Percentiles rank a stretch among this genome's conserved stretches.
Evolutionary conservation across 2,797 vertebrate genomes (phyloP).

Genomic region (Ambastaia sidthimunki): DNA sequence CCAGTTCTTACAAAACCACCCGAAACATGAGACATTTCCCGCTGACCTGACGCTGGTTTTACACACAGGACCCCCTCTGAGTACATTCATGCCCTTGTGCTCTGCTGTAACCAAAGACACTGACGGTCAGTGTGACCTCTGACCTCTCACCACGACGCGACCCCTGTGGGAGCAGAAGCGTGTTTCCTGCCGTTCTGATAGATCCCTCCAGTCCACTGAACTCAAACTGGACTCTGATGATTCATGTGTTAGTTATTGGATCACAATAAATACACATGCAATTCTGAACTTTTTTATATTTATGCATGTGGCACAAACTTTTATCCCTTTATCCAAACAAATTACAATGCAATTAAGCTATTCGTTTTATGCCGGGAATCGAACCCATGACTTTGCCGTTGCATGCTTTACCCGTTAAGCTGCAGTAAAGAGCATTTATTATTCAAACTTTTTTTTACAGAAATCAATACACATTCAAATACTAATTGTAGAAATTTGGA

Average conservation of each 20-base stretch:
- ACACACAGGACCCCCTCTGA: neutral
- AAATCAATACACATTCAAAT: neutral
- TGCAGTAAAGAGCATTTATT: neutral
- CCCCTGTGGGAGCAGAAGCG: conserved; percentile 26
- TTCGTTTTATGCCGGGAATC: too few species aligned
- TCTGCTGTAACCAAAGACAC: conserved; percentile 52
- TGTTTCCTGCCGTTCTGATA: conserved; percentile 26
- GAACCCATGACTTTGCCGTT: too few species aligned
- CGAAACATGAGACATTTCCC: conserved; percentile 52
- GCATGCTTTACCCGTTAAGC: neutral
- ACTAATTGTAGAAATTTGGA: neutral
- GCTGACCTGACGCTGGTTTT: conserved; percentile 26
- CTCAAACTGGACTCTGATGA: neutral
- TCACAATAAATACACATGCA: conserved; percentile 4
- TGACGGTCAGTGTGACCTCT: conserved; percentile 42
- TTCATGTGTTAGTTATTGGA: conserved; percentile 19
- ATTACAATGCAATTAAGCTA: too few species aligned
- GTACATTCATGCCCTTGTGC: conserved; percentile 23
- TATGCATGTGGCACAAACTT: too few species aligned
- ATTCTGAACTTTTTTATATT: neutral
- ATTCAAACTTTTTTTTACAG: neutral
- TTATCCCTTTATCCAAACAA: too few species aligned
- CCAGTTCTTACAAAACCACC: conserved; percentile 19
- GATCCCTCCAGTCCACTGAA: neutral
- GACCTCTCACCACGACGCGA: conserved; percentile 45